These are phyloP conservation scores for Eremophila alpestris DNA, from an alignment of 2,797 vertebrate genomes.

Conservation along the genomic window DNA sequence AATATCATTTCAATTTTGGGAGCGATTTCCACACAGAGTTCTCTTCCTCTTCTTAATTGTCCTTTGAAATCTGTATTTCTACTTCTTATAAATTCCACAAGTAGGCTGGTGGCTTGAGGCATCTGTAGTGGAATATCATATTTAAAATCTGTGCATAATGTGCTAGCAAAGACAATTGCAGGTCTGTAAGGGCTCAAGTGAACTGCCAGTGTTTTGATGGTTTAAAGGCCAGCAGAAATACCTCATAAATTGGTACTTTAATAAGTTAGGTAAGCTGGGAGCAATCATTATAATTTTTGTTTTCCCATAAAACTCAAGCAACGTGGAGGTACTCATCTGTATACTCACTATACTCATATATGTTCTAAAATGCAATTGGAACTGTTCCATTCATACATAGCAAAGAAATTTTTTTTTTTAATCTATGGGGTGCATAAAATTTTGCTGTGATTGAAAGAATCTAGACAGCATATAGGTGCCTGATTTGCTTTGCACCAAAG, in stretches of 20 bases:
- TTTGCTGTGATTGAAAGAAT: background rate
- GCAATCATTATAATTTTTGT: background rate
- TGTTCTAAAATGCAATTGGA: background rate
- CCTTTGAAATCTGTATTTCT: slow-evolving; percentile 26
- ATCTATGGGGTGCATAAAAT: background rate
- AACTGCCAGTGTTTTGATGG: background rate
- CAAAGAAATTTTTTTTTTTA: rapidly evolving
- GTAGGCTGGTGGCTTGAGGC: background rate
- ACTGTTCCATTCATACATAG: background rate
- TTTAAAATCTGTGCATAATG: slow-evolving; percentile 30
- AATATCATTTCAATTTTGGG: background rate
- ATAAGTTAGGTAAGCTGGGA: background rate
- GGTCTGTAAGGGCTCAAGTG: background rate
- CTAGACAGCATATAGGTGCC: background rate
- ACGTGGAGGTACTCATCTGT: background rate
- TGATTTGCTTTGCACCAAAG: background rate
- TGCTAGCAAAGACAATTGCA: slow-evolving; percentile 1
- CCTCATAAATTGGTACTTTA: background rate
- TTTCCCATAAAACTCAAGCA: background rate
- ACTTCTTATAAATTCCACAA: slow-evolving; percentile 28
- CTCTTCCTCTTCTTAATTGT: background rate
- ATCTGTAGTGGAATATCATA: slow-evolving; percentile 4
- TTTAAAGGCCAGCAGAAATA: slow-evolving; percentile 7
- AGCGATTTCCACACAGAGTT: rapidly evolving
- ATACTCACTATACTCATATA: background rate